Conservation (phyloP, 2,113 vertebrate genomes). For the Chionomys nivalis region DNA sequence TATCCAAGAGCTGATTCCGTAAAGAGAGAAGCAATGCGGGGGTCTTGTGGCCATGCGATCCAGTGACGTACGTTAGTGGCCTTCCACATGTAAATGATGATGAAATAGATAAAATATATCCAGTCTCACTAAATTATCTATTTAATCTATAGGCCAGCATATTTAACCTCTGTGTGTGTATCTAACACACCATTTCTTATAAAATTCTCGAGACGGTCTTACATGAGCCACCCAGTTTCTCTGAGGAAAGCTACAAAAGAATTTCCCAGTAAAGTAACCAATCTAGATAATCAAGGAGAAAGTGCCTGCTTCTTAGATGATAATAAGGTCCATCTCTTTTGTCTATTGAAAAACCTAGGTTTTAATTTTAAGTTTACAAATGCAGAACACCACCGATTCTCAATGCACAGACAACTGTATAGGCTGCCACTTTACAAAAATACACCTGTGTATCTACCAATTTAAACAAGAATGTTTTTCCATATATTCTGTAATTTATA, state of each 20-base stretch:
- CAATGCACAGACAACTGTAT: not conserved
- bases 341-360: not conserved
- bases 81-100: not conserved
- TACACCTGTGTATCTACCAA: not conserved
- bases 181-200: not conserved
- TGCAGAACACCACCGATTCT: not conserved
- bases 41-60: not conserved
- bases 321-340: not conserved
- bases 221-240: not conserved
- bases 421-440: not conserved
- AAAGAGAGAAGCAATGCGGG: not conserved
- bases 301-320: not conserved
- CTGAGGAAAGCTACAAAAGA: constrained; percentile 39
- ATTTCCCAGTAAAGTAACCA: constrained; percentile 63
- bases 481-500: not conserved
- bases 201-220: constrained; percentile 47
- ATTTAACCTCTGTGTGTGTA: constrained; percentile 21
- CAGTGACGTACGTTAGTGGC: constrained; percentile 8
- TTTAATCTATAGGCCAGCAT: not conserved
- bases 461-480: not conserved
- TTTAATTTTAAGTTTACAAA: constrained; percentile 24
- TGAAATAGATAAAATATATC: not conserved
- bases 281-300: constrained; percentile 52
- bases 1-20: not conserved
- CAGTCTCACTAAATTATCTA: constrained; percentile 25